Percentiles rank a stretch among this genome's conserved stretches.
These are phyloP conservation scores for Stratiomys singularior DNA, from an alignment of 2,888 invertebrate species.

Conservation along the genomic window DNA sequence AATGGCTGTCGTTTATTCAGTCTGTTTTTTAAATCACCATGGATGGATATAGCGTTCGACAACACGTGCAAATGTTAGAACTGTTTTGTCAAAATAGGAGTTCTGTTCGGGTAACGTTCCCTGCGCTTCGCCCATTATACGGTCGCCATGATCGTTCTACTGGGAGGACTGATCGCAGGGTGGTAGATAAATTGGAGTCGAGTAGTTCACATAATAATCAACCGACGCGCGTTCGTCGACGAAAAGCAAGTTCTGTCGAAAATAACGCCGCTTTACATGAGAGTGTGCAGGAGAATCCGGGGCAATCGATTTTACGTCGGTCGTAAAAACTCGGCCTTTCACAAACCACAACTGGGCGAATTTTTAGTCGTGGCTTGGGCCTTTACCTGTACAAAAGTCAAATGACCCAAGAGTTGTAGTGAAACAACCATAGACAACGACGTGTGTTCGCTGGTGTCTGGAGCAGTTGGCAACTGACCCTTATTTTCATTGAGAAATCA, in stretches of 20 bases:
- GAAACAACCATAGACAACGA: too few species aligned
- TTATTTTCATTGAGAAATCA: too few species aligned
- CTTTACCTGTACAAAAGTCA: not conserved
- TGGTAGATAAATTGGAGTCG: conserved; percentile 10
- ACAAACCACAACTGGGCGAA: not conserved
- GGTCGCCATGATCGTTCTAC: conserved; percentile 7
- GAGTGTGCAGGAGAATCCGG: conserved; percentile 22
- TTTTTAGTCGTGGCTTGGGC: conserved; percentile 4
- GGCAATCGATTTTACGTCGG: conserved; percentile 13
- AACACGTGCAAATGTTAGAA: conserved; percentile 5
- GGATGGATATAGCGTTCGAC: too few species aligned
- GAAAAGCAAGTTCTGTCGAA: conserved; percentile 3
- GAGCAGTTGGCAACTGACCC: too few species aligned
- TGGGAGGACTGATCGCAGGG: not conserved
- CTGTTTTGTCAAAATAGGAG: conserved; percentile 20
- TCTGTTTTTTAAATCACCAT: not conserved
- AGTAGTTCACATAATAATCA: not conserved
- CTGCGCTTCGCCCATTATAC: conserved; percentile 23
- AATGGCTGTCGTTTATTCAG: too few species aligned
- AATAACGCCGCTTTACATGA: conserved; percentile 5
- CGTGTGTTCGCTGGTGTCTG: too few species aligned
- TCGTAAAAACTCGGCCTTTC: conserved; percentile 19
- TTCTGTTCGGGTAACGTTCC: too few species aligned
- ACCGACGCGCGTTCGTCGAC: conserved; percentile 1
- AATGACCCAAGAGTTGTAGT: not conserved